Conservation (phyloP, 1,140 invertebrate genomes). For the Neotoxoptera formosana region DNA sequence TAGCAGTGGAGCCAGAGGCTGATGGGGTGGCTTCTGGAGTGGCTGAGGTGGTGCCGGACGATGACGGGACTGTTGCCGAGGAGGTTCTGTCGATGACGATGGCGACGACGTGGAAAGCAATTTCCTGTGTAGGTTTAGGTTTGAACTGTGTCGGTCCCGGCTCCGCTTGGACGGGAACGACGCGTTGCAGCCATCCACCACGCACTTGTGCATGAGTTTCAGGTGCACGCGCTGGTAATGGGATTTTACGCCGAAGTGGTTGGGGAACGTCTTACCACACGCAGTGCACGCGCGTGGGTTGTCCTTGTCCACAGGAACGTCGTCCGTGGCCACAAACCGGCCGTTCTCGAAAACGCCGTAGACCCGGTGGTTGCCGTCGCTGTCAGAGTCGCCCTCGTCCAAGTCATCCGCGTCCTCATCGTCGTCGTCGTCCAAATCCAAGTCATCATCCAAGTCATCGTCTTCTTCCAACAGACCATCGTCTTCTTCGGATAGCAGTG, state of each 20-base stretch:
- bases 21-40: constrained; percentile 74
- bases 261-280: constrained; percentile 93
- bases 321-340: constrained; percentile 75
- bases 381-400: constrained; percentile 45
- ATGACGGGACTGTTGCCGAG: constrained; percentile 67
- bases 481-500: constrained; percentile 39
- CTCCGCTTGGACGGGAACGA: constrained; percentile 94
- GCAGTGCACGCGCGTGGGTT: constrained; percentile 87
- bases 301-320: constrained; percentile 83
- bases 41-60: constrained; percentile 63
- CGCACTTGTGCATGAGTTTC: constrained; percentile 95
- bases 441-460: constrained; percentile 58
- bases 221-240: constrained; percentile 96
- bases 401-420: constrained; percentile 19
- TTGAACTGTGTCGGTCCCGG: constrained; percentile 90
- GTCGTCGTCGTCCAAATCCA: constrained; percentile 46
- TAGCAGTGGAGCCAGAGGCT: constrained; percentile 60
- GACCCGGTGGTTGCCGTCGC: constrained; percentile 66
- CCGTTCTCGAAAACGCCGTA: constrained; percentile 78
- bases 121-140: constrained; percentile 90
- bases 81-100: constrained; percentile 62
- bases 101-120: constrained; percentile 74
- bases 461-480: neutral
- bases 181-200: constrained; percentile 94
- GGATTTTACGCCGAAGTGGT: constrained; percentile 93